Evolutionary conservation across 2,113 vertebrate species (phyloP).

Genomic region (Rhinopithecus roxellana): DNA sequence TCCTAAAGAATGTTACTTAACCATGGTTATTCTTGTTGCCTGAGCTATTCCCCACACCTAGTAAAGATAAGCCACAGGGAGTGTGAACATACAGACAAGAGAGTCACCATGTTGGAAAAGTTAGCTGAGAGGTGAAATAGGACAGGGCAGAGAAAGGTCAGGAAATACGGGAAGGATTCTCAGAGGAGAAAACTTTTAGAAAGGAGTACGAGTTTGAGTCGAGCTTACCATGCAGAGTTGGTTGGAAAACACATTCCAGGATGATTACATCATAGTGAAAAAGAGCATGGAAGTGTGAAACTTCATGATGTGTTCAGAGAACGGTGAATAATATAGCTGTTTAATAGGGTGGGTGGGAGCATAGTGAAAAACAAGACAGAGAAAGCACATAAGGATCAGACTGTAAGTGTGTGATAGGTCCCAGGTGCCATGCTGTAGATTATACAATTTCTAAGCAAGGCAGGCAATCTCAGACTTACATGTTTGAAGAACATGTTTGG

Average conservation of each 20-base stretch:
- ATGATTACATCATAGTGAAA: conserved; percentile 11
- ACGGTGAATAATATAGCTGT: neutral
- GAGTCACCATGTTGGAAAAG: neutral
- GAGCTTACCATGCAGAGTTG: neutral
- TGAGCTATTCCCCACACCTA: neutral
- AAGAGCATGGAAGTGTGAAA: conserved; percentile 37
- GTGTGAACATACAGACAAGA: neutral
- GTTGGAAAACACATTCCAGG: conserved; percentile 11
- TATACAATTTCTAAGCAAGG: conserved; percentile 26
- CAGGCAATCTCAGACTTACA: neutral
- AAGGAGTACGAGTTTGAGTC: neutral
- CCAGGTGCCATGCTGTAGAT: neutral
- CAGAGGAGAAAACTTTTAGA: neutral
- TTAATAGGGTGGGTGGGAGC: neutral
- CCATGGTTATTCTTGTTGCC: neutral
- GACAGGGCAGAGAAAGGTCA: neutral
- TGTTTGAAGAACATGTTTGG: conserved; percentile 60
- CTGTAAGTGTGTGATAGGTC: neutral
- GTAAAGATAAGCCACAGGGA: neutral
- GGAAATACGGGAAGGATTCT: neutral
- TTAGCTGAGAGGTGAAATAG: neutral
- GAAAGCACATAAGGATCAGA: neutral
- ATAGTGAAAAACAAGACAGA: neutral
- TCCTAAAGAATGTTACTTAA: neutral
- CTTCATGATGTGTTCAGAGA: neutral